Conservation (phyloP, 1,140 invertebrate species). For the Cydia pomonella region DNA sequence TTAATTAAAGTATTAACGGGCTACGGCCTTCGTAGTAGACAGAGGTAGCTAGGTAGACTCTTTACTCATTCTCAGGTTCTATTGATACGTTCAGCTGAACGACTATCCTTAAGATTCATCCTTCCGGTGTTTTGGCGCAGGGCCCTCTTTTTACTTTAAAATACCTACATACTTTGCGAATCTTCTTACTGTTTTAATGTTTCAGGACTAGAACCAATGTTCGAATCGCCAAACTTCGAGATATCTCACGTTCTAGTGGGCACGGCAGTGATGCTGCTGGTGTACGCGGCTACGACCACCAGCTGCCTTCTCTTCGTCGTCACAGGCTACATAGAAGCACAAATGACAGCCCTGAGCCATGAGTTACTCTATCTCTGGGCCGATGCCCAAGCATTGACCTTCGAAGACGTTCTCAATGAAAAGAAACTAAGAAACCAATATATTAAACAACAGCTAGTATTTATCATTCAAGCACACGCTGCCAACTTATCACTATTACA, state of each 20-base stretch:
- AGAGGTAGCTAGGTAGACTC: too few relatives aligned
- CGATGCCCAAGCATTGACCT: conserved; percentile 23
- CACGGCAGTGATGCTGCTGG: conserved; percentile 29
- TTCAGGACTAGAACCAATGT: conserved; percentile 43
- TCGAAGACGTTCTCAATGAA: not conserved
- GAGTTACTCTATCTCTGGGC: conserved; percentile 9
- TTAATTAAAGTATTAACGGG: too few relatives aligned
- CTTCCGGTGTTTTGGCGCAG: too few relatives aligned
- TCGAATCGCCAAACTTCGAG: conserved; percentile 43
- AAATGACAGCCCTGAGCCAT: conserved; percentile 42
- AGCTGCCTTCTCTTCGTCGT: conserved; percentile 38
- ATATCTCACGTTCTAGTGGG: conserved; percentile 37
- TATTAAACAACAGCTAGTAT: not conserved
- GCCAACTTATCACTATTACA: conserved; percentile 28
- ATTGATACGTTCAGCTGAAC: too few relatives aligned
- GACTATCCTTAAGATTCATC: too few relatives aligned
- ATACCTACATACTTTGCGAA: not conserved
- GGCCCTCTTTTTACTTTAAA: not conserved
- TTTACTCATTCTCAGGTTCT: too few relatives aligned
- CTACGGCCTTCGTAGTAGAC: too few relatives aligned
- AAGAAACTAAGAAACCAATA: conserved; percentile 5
- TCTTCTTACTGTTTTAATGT: not conserved
- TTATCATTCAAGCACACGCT: not conserved
- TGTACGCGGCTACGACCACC: conserved; percentile 35
- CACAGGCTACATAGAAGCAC: conserved; percentile 42